phyloP scores from a whole-genome alignment of 2,113 vertebrate species.

The Nesoenas mayeri region DNA sequence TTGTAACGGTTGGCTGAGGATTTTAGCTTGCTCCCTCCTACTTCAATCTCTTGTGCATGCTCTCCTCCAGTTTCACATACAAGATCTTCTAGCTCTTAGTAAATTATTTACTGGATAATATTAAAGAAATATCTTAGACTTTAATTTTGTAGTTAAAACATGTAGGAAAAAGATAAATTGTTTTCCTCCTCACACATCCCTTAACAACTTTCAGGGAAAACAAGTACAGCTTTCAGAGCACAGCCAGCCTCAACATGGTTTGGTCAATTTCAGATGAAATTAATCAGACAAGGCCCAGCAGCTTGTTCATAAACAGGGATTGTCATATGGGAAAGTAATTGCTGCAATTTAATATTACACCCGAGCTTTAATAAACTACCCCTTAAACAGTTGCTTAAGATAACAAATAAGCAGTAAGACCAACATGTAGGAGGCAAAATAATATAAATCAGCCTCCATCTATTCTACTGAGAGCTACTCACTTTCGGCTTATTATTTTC shows the following conservation, averaged over 20 bases:
- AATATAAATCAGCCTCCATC: not conserved
- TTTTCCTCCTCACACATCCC: not conserved
- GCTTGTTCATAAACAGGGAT: not conserved
- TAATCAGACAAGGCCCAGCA: not conserved
- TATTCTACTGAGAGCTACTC: not conserved
- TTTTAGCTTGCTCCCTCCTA: not conserved
- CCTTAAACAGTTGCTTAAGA: not conserved
- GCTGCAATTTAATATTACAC: not conserved
- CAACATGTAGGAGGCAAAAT: not conserved
- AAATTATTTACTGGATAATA: not conserved
- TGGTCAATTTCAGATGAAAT: fast-evolving
- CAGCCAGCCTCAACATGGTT: not conserved
- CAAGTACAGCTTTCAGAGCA: fast-evolving
- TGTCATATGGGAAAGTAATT: fast-evolving
- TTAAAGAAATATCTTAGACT: fast-evolving
- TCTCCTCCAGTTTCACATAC: not conserved
- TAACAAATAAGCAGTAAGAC: not conserved
- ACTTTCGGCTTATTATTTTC: not conserved
- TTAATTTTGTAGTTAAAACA: not conserved
- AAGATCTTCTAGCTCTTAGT: not conserved
- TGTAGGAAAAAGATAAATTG: fast-evolving
- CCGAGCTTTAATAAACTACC: not conserved
- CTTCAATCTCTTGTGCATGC: not conserved
- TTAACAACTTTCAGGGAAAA: not conserved
- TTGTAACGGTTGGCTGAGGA: not conserved